A percentile compares a stretch with the other conserved stretches of the same genome.
Conservation (phyloP, 2,113 vertebrate genomes). For the Paradoxurus hermaphroditus region DNA sequence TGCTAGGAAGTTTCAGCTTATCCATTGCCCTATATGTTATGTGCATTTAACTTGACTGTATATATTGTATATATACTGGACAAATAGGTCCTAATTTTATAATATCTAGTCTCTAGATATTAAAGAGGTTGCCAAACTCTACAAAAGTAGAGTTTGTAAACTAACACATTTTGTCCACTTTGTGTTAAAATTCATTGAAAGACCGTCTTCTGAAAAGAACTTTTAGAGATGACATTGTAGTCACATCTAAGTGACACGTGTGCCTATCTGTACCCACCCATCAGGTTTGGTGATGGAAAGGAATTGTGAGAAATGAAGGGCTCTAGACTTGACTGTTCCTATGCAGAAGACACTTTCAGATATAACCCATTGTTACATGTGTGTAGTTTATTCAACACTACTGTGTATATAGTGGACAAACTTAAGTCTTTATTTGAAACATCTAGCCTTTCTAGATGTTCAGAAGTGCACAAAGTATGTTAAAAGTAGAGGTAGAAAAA, state of each 20-base stretch:
- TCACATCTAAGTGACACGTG: not conserved
- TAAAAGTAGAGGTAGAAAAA: slow-evolving; percentile 53
- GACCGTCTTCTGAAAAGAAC: slow-evolving; percentile 31
- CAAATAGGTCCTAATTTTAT: slow-evolving; percentile 16
- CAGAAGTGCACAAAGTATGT: slow-evolving; percentile 54
- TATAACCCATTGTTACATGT: slow-evolving; percentile 45
- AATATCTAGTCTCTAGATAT: slow-evolving; percentile 50
- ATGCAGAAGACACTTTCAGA: slow-evolving; percentile 36
- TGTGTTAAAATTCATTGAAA: slow-evolving; percentile 43
- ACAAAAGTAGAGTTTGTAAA: slow-evolving; percentile 59
- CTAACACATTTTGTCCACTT: slow-evolving; percentile 39
- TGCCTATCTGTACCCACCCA: not conserved
- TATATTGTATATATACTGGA: slow-evolving; percentile 53
- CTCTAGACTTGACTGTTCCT: not conserved
- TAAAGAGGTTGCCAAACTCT: slow-evolving; percentile 62
- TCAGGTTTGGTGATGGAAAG: not conserved
- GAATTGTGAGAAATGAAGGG: not conserved
- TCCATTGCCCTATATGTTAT: not conserved
- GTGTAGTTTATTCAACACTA: slow-evolving; percentile 58
- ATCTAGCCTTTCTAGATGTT: slow-evolving; percentile 56
- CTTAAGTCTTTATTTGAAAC: slow-evolving; percentile 64
- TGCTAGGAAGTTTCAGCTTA: not conserved
- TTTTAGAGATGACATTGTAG: not conserved
- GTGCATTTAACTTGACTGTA: slow-evolving; percentile 39
- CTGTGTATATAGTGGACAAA: slow-evolving; percentile 57